Percentiles rank a stretch among this genome's conserved stretches.
phyloP scores from a whole-genome alignment of 2,888 invertebrate species.

The Machimus rusticus region DNA sequence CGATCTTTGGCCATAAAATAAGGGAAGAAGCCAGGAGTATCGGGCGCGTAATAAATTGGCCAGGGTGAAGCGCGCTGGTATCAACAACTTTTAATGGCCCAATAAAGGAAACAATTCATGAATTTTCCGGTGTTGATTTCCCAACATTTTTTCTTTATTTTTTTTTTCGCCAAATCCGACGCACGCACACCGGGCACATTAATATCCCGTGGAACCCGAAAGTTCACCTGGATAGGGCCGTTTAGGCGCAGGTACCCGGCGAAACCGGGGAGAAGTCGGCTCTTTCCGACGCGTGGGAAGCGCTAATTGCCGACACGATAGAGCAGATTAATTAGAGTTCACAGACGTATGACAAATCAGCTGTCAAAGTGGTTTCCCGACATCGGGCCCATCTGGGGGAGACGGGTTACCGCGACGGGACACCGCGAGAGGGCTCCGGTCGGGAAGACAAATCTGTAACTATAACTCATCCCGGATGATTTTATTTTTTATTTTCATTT shows the following conservation, averaged over 20 bases:
- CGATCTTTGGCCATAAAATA: neutral
- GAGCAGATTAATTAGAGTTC: slow-evolving; percentile 36
- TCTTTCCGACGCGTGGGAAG: neutral
- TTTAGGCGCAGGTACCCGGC: neutral
- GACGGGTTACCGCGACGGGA: neutral
- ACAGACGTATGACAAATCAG: slow-evolving; percentile 33
- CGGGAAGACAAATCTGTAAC: slow-evolving; percentile 35
- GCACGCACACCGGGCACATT: neutral
- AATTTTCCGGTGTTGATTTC: slow-evolving; percentile 30
- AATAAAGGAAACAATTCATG: slow-evolving; percentile 26
- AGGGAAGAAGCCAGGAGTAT: neutral
- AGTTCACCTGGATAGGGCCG: neutral
- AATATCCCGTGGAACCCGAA: neutral
- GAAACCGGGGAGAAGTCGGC: neutral
- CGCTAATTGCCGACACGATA: slow-evolving; percentile 36
- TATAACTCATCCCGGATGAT: slow-evolving; percentile 34
- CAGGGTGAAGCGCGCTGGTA: neutral
- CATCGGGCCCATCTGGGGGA: slow-evolving; percentile 4
- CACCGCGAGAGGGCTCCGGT: neutral
- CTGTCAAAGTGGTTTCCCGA: slow-evolving; percentile 35
- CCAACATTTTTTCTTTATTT: neutral
- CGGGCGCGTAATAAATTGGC: neutral
- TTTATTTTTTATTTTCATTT: neutral
- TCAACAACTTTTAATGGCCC: slow-evolving; percentile 14
- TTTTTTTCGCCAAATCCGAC: neutral